These are phyloP conservation scores for Agelas oroides DNA, from an alignment of 37 sponge, comb jelly and placozoan species.

Conservation along the genomic window DNA sequence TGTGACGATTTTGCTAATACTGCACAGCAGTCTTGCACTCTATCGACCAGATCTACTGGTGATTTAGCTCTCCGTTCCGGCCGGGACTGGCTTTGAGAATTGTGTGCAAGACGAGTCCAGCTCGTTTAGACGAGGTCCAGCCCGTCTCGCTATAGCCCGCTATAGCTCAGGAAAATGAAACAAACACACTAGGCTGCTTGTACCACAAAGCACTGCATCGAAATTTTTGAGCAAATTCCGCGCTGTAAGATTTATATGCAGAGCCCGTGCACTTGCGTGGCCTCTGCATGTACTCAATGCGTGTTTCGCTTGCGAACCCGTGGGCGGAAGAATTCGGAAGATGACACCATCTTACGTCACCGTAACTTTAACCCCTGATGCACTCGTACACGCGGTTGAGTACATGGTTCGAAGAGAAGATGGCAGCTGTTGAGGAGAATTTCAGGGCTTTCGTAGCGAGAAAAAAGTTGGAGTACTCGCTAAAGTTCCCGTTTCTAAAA, in stretches of 20 bases:
- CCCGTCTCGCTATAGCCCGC: slow-evolving; percentile 90
- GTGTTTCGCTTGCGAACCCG: background rate
- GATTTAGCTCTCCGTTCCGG: background rate
- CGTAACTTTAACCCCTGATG: background rate
- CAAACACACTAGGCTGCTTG: slow-evolving; percentile 7
- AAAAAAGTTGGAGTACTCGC: slow-evolving; percentile 33
- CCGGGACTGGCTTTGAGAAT: too few species aligned
- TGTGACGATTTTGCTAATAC: too few species aligned
- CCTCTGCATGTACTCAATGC: background rate
- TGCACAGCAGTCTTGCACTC: too few species aligned
- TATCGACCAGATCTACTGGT: slow-evolving; percentile 27
- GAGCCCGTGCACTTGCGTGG: background rate
- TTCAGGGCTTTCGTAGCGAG: slow-evolving; percentile 27
- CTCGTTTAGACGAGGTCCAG: slow-evolving; percentile 87
- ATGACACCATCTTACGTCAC: too few species aligned
- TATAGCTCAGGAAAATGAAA: slow-evolving; percentile 60
- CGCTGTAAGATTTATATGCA: background rate
- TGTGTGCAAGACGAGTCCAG: slow-evolving; percentile 76
- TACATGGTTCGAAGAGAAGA: background rate
- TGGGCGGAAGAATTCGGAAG: slow-evolving; percentile 2
- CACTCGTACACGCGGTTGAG: too few species aligned
- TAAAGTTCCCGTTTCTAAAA: slow-evolving; percentile 70
- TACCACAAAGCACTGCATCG: slow-evolving; percentile 44
- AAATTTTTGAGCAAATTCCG: background rate
- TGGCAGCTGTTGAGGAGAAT: background rate